Evolutionary conservation across 1,140 invertebrate genomes (phyloP).

Genomic region (Heliconius eleuchia): DNA sequence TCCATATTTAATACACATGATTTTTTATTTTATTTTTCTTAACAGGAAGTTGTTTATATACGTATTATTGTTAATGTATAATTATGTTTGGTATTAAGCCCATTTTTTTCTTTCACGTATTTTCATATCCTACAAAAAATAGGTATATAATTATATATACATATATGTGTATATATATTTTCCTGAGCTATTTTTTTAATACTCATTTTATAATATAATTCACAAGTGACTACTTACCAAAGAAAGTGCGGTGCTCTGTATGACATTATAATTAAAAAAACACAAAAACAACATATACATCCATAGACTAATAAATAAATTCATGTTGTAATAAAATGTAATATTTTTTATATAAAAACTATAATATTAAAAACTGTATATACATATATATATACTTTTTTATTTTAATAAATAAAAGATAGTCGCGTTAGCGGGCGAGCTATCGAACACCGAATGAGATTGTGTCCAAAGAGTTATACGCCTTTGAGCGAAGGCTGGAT

Average conservation of each 20-base stretch:
- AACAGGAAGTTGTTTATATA: background rate
- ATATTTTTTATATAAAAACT: background rate
- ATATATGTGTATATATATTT: too few species aligned
- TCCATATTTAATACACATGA: too few species aligned
- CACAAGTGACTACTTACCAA: constrained; percentile 42
- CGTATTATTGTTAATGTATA: too few species aligned
- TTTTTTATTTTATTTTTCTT: background rate
- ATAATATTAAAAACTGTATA: background rate
- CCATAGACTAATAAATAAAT: constrained; percentile 30
- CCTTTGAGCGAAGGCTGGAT: constrained; percentile 42
- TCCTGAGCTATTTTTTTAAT: too few species aligned
- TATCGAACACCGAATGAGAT: constrained; percentile 41
- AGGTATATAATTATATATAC: too few species aligned
- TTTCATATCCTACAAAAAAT: too few species aligned
- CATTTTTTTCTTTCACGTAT: too few species aligned
- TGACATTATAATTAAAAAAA: constrained; percentile 48
- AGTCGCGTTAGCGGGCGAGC: constrained; percentile 25
- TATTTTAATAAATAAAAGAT: constrained; percentile 19
- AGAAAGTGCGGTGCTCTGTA: constrained; percentile 46
- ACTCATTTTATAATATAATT: background rate
- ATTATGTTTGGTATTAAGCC: too few species aligned
- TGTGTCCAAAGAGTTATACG: constrained; percentile 22
- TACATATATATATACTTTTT: too few species aligned
- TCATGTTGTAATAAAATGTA: constrained; percentile 11
- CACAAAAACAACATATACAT: constrained; percentile 42